These are phyloP conservation scores for Sinocyclocheilus rhinocerous DNA, from an alignment of 2,113 vertebrate species.

Conservation along the genomic window DNA sequence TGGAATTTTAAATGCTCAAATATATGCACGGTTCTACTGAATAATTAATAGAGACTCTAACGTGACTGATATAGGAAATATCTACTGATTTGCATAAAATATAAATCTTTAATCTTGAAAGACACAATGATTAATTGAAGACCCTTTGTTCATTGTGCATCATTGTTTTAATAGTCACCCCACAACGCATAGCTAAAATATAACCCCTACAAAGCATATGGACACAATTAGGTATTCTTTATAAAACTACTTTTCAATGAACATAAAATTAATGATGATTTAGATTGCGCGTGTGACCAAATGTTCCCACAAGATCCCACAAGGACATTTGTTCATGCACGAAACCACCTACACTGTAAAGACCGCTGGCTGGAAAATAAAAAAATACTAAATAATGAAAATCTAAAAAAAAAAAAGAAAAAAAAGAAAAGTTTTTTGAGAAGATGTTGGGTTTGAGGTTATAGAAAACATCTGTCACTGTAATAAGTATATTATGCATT, in stretches of 20 bases:
- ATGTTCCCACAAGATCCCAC: neutral
- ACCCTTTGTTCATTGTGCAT: conserved; percentile 4
- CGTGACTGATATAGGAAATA: conserved; percentile 11
- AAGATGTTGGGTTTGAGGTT: neutral
- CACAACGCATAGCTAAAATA: neutral
- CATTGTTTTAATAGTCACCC: neutral
- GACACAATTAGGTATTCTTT: neutral
- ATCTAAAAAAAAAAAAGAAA: neutral
- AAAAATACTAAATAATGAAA: neutral
- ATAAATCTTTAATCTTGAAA: conserved; percentile 28
- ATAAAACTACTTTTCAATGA: neutral
- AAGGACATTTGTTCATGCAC: conserved; percentile 8
- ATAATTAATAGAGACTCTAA: conserved; percentile 9
- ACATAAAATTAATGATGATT: conserved; percentile 2
- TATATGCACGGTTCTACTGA: neutral
- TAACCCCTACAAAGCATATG: neutral
- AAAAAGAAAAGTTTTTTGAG: neutral
- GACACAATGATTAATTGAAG: conserved; percentile 19
- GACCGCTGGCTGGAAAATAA: neutral
- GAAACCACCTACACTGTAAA: neutral
- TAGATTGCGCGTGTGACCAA: neutral
- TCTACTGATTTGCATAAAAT: conserved; percentile 24
- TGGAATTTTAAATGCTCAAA: conserved; percentile 1
- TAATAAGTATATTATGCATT: neutral
- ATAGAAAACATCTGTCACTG: neutral